Evolutionary conservation across 2,113 vertebrate species (phyloP).

Genomic region (Tetraodon nigroviridis): DNA sequence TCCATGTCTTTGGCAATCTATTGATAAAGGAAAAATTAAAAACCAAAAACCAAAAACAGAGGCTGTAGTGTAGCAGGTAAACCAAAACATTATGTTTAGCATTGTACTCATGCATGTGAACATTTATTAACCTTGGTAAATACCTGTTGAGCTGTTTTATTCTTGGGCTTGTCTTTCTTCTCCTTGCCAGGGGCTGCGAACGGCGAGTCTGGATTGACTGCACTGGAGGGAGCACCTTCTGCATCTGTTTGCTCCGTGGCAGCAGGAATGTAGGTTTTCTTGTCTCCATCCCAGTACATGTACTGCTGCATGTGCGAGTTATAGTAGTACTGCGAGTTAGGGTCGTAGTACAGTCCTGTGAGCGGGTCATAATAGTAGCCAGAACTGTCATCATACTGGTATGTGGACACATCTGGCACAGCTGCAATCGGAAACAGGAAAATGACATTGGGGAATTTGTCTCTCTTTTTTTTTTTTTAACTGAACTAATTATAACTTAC

Average conservation of each 20-base stretch:
- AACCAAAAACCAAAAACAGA: too few relatives aligned
- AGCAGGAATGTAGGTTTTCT: constrained; percentile 79
- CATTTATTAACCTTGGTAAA: too few relatives aligned
- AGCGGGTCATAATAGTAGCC: constrained; percentile 87
- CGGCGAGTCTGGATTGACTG: constrained; percentile 61
- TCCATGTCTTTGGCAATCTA: constrained; percentile 94
- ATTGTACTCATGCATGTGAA: background rate
- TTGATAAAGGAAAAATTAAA: background rate
- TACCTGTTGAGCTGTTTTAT: constrained; percentile 89
- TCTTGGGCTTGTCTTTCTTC: constrained; percentile 89
- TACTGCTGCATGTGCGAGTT: constrained; percentile 86
- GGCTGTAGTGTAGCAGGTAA: too few relatives aligned
- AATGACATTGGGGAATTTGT: background rate
- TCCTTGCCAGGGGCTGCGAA: constrained; percentile 70
- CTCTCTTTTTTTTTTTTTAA: too few relatives aligned
- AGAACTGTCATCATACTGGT: constrained; percentile 87
- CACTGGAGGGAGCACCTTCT: constrained; percentile 46
- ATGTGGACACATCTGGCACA: constrained; percentile 87
- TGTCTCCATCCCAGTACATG: constrained; percentile 90
- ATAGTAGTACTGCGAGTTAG: constrained; percentile 88
- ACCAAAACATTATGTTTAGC: too few relatives aligned
- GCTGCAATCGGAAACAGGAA: constrained; percentile 61
- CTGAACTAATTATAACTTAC: constrained; percentile 43
- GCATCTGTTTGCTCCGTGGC: constrained; percentile 63
- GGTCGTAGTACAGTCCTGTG: constrained; percentile 87